phyloP scores from a whole-genome alignment of 2,113 vertebrate species.

The Solea senegalensis region DNA sequence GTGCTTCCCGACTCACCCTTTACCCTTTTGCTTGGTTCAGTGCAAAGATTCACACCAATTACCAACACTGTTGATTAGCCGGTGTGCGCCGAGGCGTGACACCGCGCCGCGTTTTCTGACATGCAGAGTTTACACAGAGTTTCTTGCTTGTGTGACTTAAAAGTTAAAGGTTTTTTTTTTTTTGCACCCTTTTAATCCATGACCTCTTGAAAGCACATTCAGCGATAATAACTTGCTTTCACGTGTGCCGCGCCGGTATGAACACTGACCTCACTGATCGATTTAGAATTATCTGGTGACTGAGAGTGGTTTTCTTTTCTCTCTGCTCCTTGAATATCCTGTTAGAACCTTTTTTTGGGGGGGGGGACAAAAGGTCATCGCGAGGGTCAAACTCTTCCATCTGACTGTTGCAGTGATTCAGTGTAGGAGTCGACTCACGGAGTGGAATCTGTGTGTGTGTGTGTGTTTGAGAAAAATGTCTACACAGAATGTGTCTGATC shows the following conservation, averaged over 20 bases:
- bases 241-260: slow-evolving; percentile 27
- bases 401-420: slow-evolving; percentile 24
- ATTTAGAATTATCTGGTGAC: slow-evolving; percentile 30
- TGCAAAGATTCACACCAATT: slow-evolving; percentile 51
- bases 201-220: slow-evolving; percentile 26
- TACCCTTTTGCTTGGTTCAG: slow-evolving; percentile 24
- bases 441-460: neutral
- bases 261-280: slow-evolving; percentile 42
- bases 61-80: slow-evolving; percentile 49
- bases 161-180: neutral
- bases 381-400: slow-evolving; percentile 37
- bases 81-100: slow-evolving; percentile 27
- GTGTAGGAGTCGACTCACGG: slow-evolving; percentile 30
- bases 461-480: slow-evolving; percentile 27
- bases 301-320: slow-evolving; percentile 11
- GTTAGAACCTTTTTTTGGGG: neutral
- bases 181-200: slow-evolving; percentile 36
- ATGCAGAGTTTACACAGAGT: neutral
- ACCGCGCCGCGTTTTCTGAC: slow-evolving; percentile 21
- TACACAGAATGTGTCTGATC: slow-evolving; percentile 17
- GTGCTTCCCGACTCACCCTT: slow-evolving; percentile 31
- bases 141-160: neutral
- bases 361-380: neutral
- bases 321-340: slow-evolving; percentile 1
- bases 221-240: slow-evolving; percentile 25